Conservation (phyloP, 2,888 invertebrate species). For the Stegana nigrithorax region DNA sequence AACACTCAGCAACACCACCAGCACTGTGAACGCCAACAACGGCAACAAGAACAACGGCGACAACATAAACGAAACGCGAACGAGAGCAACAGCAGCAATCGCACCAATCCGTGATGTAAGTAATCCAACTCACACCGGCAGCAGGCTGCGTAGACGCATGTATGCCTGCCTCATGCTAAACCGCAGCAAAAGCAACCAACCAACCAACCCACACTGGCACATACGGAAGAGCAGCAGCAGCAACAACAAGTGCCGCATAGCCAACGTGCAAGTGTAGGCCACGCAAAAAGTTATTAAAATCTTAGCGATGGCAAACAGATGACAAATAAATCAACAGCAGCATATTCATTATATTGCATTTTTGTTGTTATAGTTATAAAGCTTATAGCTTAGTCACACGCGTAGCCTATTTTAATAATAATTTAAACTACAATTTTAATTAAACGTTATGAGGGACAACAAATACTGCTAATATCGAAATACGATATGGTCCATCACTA, state of each 20-base stretch:
- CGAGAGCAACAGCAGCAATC: not conserved
- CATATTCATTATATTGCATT: not conserved
- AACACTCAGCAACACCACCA: not conserved
- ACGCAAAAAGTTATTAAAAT: not conserved
- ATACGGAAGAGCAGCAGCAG: not conserved
- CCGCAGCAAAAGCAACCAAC: too few species aligned
- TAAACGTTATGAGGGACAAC: too few species aligned
- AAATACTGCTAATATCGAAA: too few species aligned
- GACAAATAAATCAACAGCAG: too few species aligned
- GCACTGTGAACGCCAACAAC: conserved; percentile 1
- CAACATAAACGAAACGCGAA: not conserved
- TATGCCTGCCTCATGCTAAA: too few species aligned
- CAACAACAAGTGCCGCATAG: not conserved
- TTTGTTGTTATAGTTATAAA: too few species aligned
- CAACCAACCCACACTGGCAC: not conserved
- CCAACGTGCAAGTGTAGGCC: not conserved
- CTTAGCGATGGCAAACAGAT: too few species aligned
- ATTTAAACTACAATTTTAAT: too few species aligned
- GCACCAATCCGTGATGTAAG: conserved; percentile 23
- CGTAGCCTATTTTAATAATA: too few species aligned
- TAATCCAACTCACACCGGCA: conserved; percentile 51
- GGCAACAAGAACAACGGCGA: not conserved
- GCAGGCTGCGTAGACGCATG: conserved; percentile 1
- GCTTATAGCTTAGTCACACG: too few species aligned
- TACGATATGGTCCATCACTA: not conserved